A percentile compares a stretch with the other conserved stretches of the same genome.
phyloP scores from a whole-genome alignment of 2,888 invertebrate species.

The Griposia aprilina region DNA sequence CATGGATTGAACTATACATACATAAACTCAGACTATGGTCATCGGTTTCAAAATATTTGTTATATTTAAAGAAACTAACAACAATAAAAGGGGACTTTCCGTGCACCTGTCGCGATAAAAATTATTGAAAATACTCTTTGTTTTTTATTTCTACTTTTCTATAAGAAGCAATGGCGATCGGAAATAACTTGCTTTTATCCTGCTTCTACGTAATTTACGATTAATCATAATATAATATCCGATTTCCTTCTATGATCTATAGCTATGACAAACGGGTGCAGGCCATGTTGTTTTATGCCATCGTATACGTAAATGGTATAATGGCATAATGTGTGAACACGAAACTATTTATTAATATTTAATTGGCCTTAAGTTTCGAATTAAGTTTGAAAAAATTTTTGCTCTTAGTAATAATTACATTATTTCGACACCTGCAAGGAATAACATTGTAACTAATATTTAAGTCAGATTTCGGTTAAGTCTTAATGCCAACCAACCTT shows the following conservation, averaged over 20 bases:
- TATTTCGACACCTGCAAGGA: too few relatives aligned
- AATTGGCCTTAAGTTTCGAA: conserved; percentile 2
- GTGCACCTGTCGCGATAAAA: neutral
- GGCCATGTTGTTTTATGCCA: conserved; percentile 5
- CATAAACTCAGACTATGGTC: neutral
- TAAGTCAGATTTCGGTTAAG: too few relatives aligned
- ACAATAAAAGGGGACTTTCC: neutral
- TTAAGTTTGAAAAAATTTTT: conserved; percentile 26
- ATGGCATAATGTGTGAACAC: conserved; percentile 30
- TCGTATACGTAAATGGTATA: conserved; percentile 13
- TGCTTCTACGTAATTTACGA: too few relatives aligned
- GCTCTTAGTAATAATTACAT: neutral
- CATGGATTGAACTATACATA: neutral
- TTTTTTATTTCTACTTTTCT: neutral
- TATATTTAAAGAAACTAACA: neutral
- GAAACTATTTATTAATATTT: conserved; percentile 38
- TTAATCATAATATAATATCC: too few relatives aligned
- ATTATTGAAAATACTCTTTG: neutral
- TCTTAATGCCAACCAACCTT: too few relatives aligned
- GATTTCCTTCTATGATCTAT: conserved; percentile 3
- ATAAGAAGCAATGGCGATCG: neutral
- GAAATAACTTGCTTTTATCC: neutral
- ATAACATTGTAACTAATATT: too few relatives aligned
- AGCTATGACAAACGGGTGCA: conserved; percentile 21
- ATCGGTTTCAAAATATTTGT: neutral